Conservation (phyloP, 2,888 invertebrate genomes). For the Ophion obscuratus region DNA sequence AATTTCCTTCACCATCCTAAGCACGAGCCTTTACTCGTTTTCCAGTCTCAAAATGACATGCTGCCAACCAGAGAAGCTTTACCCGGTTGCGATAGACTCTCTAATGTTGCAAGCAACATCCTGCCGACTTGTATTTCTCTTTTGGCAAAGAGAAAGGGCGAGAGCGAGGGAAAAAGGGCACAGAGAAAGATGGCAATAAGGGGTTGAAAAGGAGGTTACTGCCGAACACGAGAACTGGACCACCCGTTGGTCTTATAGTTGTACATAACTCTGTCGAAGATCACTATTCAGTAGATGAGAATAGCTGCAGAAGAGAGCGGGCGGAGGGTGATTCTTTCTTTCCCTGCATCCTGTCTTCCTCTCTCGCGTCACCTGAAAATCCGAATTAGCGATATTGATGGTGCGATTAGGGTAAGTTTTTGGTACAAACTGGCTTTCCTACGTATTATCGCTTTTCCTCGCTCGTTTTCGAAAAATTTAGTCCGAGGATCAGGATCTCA, state of each 20-base stretch:
- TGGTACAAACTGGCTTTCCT: constrained; percentile 73
- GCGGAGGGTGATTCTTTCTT: not conserved
- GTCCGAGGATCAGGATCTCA: constrained; percentile 26
- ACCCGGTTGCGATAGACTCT: constrained; percentile 30
- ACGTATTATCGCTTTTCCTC: constrained; percentile 34
- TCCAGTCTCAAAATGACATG: constrained; percentile 33
- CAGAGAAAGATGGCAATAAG: constrained; percentile 2
- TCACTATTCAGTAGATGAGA: not conserved
- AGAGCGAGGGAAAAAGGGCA: not conserved
- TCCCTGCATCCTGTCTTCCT: not conserved
- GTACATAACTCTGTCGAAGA: constrained; percentile 61
- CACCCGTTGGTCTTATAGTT: constrained; percentile 73
- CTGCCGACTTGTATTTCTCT: constrained; percentile 18
- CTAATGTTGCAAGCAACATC: constrained; percentile 16
- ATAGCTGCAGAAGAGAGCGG: not conserved
- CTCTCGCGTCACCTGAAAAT: constrained; percentile 60
- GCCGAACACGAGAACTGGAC: constrained; percentile 69
- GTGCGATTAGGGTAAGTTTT: constrained; percentile 69
- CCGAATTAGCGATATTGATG: constrained; percentile 75
- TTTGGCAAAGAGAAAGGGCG: constrained; percentile 16
- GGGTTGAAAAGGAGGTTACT: not conserved
- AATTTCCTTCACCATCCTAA: constrained; percentile 68
- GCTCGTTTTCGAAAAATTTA: constrained; percentile 37
- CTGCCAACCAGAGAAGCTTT: constrained; percentile 39
- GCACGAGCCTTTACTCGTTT: constrained; percentile 63